A percentile compares a stretch with the other conserved stretches of the same genome.
phyloP scores from a whole-genome alignment of 2,113 vertebrate species.

The Pteronura brasiliensis region DNA sequence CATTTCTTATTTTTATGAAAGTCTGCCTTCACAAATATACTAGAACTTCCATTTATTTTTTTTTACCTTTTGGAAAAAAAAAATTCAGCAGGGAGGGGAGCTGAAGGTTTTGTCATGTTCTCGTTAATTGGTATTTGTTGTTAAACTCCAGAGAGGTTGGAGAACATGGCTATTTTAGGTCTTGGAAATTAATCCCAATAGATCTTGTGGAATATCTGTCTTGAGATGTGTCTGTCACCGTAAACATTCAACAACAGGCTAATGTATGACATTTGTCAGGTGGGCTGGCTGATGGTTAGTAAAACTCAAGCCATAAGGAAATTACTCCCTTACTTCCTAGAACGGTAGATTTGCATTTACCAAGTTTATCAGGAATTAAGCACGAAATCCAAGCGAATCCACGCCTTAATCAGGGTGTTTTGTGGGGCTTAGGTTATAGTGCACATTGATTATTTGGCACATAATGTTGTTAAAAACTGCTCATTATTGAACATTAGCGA shows the following conservation, averaged over 20 bases:
- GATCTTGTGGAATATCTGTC: background rate
- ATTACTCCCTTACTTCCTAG: background rate
- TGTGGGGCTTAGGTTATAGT: background rate
- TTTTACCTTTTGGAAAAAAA: background rate
- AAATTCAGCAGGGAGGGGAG: background rate
- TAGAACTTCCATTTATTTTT: background rate
- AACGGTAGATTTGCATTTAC: background rate
- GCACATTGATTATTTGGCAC: background rate
- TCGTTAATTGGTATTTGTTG: background rate
- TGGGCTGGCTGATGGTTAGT: background rate
- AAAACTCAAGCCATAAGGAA: background rate
- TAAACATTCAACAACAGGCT: background rate
- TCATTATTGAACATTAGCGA: background rate
- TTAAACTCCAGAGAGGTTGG: background rate
- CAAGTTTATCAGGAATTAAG: slow-evolving; percentile 3
- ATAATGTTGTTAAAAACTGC: background rate
- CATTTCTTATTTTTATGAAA: slow-evolving; percentile 21
- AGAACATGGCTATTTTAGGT: background rate
- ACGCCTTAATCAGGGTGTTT: background rate
- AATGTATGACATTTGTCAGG: background rate
- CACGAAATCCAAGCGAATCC: background rate
- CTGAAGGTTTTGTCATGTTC: background rate
- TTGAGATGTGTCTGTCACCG: background rate
- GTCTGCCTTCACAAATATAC: background rate
- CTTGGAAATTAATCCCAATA: background rate